phyloP scores from a whole-genome alignment of 2,797 vertebrate genomes.

The Amblyopsis hoosieri region DNA sequence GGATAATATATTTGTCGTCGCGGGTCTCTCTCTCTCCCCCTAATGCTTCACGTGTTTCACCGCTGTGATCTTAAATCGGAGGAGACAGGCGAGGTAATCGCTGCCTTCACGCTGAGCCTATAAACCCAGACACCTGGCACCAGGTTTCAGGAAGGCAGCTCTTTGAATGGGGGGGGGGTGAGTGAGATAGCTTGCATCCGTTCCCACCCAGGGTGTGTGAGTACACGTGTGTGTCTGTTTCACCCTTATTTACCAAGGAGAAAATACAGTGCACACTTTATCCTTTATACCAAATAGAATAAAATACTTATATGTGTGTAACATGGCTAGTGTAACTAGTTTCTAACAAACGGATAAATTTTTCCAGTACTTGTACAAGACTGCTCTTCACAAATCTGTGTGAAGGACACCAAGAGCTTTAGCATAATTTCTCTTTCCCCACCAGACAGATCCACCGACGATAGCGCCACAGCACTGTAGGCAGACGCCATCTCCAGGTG shows the following conservation, averaged over 20 bases:
- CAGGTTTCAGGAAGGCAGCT: slow-evolving; percentile 60
- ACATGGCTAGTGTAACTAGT: too few relatives aligned
- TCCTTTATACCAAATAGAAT: too few relatives aligned
- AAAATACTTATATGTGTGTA: too few relatives aligned
- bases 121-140: slow-evolving; percentile 72
- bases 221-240: too few relatives aligned
- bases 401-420: background rate
- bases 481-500: background rate
- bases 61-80: slow-evolving; percentile 53
- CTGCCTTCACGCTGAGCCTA: slow-evolving; percentile 58
- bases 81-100: slow-evolving; percentile 58
- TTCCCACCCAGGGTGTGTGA: too few relatives aligned
- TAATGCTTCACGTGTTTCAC: slow-evolving; percentile 28
- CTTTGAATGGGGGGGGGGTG: slow-evolving; percentile 18
- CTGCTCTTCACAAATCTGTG: background rate
- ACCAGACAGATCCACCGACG: background rate
- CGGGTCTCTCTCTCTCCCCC: slow-evolving; percentile 4
- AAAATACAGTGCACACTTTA: too few relatives aligned
- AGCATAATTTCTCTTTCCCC: background rate
- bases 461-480: background rate
- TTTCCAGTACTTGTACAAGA: background rate
- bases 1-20: slow-evolving; percentile 21
- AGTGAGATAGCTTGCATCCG: too few relatives aligned
- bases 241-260: too few relatives aligned
- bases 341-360: too few relatives aligned